A percentile compares a stretch with the other conserved stretches of the same genome.
These are phyloP conservation scores for Oreortyx pictus DNA, from an alignment of 2,797 vertebrate genomes.

Conservation along the genomic window DNA sequence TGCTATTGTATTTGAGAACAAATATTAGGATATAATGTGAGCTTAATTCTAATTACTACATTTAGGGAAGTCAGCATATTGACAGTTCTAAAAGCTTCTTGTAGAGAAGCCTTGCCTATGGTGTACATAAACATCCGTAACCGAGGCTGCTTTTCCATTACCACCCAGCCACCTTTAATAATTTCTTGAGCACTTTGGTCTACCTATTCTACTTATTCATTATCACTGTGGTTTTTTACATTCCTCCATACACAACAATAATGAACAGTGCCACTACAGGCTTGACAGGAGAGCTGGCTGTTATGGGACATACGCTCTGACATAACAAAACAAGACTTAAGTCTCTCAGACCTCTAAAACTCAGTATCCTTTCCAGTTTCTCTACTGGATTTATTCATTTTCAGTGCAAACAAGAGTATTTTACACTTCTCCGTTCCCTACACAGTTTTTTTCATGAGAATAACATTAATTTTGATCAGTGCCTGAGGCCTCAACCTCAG, in stretches of 20 bases:
- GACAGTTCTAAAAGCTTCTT: neutral
- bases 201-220: neutral
- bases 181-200: neutral
- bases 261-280: neutral
- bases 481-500: neutral
- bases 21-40: neutral
- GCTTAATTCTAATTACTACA: neutral
- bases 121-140: neutral
- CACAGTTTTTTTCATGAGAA: conserved; percentile 10
- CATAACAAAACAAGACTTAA: neutral
- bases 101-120: neutral
- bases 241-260: neutral
- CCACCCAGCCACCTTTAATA: neutral
- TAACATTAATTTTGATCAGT: neutral
- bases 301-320: neutral
- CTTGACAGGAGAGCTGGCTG: neutral
- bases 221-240: neutral
- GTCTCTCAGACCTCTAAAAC: neutral
- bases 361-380: neutral
- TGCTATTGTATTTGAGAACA: neutral
- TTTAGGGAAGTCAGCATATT: neutral
- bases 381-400: neutral
- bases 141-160: neutral
- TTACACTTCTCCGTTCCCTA: neutral
- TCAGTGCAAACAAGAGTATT: conserved; percentile 22